phyloP scores from a whole-genome alignment of 2,797 vertebrate species.

The Acanthiza pusilla region DNA sequence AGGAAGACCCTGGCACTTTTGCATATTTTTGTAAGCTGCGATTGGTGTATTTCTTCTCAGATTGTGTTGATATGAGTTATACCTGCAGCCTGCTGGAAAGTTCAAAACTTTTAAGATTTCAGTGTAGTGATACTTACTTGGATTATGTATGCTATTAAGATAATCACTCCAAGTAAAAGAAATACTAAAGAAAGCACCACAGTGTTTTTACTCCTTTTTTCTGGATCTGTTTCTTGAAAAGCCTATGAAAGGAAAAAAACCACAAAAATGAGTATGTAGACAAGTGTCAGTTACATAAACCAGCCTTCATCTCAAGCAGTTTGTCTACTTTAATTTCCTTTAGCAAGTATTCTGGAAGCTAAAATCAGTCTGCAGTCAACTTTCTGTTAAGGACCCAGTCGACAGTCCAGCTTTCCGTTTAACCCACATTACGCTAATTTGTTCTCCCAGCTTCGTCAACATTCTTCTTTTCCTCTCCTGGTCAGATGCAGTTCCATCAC shows the following conservation, averaged over 20 bases:
- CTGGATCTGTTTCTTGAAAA: constrained; percentile 57
- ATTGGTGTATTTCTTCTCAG: neutral
- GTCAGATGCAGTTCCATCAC: neutral
- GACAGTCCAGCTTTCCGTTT: neutral
- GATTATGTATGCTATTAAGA: constrained; percentile 42
- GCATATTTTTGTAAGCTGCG: neutral
- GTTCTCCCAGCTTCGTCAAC: neutral
- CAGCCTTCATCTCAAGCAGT: neutral
- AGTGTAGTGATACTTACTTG: constrained; percentile 53
- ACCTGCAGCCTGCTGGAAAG: neutral
- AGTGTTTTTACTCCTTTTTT: constrained; percentile 49
- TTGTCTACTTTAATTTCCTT: neutral
- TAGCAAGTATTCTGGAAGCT: neutral
- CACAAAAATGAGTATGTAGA: neutral
- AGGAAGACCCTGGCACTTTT: neutral
- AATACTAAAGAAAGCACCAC: constrained; percentile 59
- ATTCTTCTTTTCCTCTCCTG: neutral
- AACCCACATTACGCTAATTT: neutral
- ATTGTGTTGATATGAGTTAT: neutral
- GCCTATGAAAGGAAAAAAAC: neutral
- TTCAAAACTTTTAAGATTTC: neutral
- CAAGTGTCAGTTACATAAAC: neutral
- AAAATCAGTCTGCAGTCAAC: neutral
- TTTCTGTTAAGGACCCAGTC: neutral
- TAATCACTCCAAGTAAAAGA: constrained; percentile 65